Conservation (phyloP, 2,797 vertebrate genomes). For the Gymnothorax reevesii region DNA sequence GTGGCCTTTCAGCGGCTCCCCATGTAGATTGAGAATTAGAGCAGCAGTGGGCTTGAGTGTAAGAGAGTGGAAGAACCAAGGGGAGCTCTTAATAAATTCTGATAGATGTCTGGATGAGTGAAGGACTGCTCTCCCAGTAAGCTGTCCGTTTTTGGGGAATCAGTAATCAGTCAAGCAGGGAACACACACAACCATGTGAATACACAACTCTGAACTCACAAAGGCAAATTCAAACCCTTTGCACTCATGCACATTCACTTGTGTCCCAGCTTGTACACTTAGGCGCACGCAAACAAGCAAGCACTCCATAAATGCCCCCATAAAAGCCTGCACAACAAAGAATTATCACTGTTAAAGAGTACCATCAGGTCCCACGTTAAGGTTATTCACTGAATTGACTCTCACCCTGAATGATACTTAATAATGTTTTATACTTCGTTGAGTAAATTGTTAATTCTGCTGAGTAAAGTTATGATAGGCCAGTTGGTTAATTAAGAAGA, state of each 20-base stretch:
- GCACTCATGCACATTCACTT: too few relatives aligned
- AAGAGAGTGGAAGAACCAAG: conserved; percentile 26
- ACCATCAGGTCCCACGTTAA: too few relatives aligned
- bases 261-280: not conserved
- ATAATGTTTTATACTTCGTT: too few relatives aligned
- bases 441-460: too few relatives aligned
- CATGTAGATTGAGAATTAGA: conserved; percentile 43
- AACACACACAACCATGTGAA: too few relatives aligned
- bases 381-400: too few relatives aligned
- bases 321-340: not conserved
- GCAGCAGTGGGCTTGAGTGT: conserved; percentile 18
- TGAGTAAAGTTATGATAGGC: too few relatives aligned
- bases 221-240: not conserved
- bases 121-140: not conserved
- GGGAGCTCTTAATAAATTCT: conserved; percentile 35
- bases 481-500: too few relatives aligned
- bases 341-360: too few relatives aligned
- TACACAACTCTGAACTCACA: not conserved
- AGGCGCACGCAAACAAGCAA: not conserved
- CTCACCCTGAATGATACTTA: too few relatives aligned
- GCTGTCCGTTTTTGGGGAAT: not conserved
- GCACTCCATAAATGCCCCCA: not conserved
- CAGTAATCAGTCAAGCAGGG: not conserved
- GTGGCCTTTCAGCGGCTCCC: conserved; percentile 26
- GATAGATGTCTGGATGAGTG: conserved; percentile 35